Evolutionary conservation across 2,888 invertebrate species (phyloP).

Genomic region (Pinctada fucata): DNA sequence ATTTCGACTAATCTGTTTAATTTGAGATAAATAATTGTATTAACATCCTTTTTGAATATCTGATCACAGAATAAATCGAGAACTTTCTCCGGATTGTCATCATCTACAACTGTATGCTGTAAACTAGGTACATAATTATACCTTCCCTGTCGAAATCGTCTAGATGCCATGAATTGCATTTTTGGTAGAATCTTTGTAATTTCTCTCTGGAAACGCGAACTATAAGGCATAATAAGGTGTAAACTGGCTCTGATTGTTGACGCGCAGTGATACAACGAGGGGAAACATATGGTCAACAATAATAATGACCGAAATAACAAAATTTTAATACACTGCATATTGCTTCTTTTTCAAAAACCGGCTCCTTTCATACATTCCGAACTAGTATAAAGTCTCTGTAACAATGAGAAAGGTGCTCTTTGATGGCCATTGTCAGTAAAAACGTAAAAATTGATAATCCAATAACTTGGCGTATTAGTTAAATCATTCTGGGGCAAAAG

Average conservation of each 20-base stretch:
- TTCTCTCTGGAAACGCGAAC: background rate
- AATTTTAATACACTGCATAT: too few relatives aligned
- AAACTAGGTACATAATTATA: background rate
- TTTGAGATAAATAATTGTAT: conserved; percentile 53
- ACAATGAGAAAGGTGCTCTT: too few relatives aligned
- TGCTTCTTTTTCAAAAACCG: background rate
- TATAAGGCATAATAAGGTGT: conserved; percentile 13
- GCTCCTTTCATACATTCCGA: background rate
- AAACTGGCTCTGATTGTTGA: background rate
- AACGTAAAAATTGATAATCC: too few relatives aligned
- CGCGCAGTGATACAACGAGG: background rate
- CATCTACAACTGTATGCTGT: conserved; percentile 21
- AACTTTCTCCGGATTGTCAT: conserved; percentile 51
- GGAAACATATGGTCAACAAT: background rate
- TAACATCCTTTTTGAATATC: conserved; percentile 50
- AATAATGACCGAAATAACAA: background rate
- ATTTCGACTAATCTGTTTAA: conserved; percentile 34
- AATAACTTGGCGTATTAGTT: too few relatives aligned
- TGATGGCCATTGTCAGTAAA: too few relatives aligned
- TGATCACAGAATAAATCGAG: conserved; percentile 55
- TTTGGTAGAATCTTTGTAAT: background rate
- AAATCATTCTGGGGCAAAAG: too few relatives aligned
- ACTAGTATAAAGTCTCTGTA: background rate
- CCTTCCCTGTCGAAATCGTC: background rate
- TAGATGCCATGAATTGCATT: background rate